Base-by-base conservation (phyloP, 2,113 vertebrate genomes). In the Thryonomys swinderianus region DNA sequence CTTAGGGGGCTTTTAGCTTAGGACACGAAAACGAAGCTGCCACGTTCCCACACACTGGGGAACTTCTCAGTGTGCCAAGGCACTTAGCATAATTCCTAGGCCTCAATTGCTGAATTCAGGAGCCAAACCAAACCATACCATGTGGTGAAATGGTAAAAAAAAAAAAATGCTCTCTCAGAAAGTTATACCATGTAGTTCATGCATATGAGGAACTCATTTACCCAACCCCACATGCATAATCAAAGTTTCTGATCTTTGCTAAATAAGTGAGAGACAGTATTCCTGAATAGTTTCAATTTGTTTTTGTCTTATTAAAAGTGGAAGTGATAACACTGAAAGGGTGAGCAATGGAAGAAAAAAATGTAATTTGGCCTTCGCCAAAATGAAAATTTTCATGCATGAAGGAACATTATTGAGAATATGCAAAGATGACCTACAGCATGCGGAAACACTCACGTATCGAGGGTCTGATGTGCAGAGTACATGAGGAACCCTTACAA, bases 31-130 rank as follows among this genome's bases (percentile, higher is more conserved):
- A 40, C 5, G 3, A 17, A 2, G 53, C 4, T 8, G 7, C 23
- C 0, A 0, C 6, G 32, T 71, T 6, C 13, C 1, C 3, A 1
- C 18, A 23, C 2, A 11, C 61, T 5, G 23, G 23, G 2, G 1
- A 1, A 8, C 7, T 23, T 57, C 79, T 45, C 59, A 37, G 2
- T 3, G 32, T 10, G 69, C 37, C 8, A 0, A 34, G 0, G 23
- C 1, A 2, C 23, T 51, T 2, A 40, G 51, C 48, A 59, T 40
- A 21, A 14, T 40, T 30, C 51, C 61, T 40, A 20, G 32, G 32
- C 7, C 21, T 40, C 51, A 27, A 7, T 42, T 20, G 20, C 71
- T 25, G 69, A 84, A 18, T 40, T 48, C 20, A 37, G 48, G 69
- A 53, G 34, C 37, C 80, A 48, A 13, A 1, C 16, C 57, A 10